Evolutionary conservation across 2,113 vertebrate species (phyloP).

Genomic region (Vulpes ferrilata): DNA sequence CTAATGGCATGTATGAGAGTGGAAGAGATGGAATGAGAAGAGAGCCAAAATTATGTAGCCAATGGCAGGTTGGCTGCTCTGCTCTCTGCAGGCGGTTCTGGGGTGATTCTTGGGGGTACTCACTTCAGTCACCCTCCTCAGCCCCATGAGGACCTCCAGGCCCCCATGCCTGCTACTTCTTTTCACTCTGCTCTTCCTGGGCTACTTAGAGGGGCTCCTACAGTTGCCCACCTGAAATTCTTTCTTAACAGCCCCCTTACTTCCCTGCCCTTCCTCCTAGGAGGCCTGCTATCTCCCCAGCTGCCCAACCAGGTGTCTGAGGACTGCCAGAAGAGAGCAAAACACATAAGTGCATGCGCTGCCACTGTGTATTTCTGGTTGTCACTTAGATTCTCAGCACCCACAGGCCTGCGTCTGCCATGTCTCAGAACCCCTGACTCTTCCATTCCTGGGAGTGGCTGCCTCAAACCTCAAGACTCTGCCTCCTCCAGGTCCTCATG

Average conservation of each 20-base stretch:
- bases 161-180: background rate
- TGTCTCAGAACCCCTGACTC: background rate
- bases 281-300: background rate
- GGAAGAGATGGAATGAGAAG: no score
- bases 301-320: background rate
- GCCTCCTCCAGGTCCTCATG: background rate
- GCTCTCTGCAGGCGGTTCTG: background rate
- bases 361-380: background rate
- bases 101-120: background rate
- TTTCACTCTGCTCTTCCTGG: background rate
- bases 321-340: background rate
- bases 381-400: rapidly evolving
- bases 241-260: background rate
- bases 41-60: no score
- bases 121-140: background rate
- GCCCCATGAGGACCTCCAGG: background rate
- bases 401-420: rapidly evolving
- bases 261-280: background rate
- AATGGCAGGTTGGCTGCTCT: rapidly evolving
- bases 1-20: no score
- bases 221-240: background rate
- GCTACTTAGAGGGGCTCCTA: background rate
- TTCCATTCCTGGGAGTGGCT: background rate
- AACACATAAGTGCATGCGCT: rapidly evolving
- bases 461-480: background rate